A percentile compares a stretch with the other conserved stretches of the same genome.
These are phyloP conservation scores for Pagrus major DNA, from an alignment of 2,113 vertebrate genomes.

Conservation along the genomic window DNA sequence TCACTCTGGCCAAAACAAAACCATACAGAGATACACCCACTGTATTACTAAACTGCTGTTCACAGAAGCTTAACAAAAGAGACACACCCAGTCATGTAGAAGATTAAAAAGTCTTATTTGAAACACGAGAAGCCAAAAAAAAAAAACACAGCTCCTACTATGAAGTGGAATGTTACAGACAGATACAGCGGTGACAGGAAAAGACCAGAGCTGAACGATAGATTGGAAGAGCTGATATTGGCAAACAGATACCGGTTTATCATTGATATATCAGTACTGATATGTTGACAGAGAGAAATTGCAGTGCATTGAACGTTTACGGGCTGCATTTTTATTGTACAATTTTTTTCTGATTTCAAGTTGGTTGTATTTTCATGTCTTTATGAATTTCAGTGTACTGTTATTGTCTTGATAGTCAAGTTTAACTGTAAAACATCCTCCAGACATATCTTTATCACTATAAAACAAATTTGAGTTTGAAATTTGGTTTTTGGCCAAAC, in stretches of 20 bases:
- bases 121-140: constrained; percentile 35
- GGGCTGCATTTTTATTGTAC: neutral
- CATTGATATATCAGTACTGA: neutral
- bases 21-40: neutral
- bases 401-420: neutral
- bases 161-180: constrained; percentile 35
- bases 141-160: neutral
- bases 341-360: neutral
- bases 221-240: neutral
- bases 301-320: neutral
- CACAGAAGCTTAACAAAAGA: neutral
- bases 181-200: neutral
- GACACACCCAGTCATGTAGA: constrained; percentile 1
- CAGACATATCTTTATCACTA: neutral
- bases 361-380: neutral
- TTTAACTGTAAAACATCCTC: neutral
- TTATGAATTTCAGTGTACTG: neutral
- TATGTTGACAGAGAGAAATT: neutral
- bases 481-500: neutral
- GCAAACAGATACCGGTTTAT: neutral
- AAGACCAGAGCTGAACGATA: neutral
- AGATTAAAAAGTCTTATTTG: constrained; percentile 41
- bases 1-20: neutral
- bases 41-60: neutral
- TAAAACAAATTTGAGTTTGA: neutral